Evolutionary conservation across 2,113 vertebrate genomes (phyloP).

Genomic region (Mirounga angustirostris): DNA sequence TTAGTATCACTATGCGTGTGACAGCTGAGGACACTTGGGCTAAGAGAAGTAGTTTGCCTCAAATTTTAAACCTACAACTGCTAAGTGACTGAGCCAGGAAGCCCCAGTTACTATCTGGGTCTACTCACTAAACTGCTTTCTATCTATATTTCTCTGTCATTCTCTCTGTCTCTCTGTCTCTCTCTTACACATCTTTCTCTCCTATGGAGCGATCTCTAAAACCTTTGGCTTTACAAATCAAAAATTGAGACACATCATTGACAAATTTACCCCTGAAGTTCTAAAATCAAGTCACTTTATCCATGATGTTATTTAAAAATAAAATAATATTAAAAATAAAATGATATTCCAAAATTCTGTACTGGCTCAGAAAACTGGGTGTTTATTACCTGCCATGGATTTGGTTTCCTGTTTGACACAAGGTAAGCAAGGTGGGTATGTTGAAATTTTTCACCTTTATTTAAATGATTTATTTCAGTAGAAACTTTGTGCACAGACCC

Average conservation of each 20-base stretch:
- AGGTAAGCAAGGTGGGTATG: not conserved
- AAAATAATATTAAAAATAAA: conserved; percentile 12
- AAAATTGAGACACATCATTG: not conserved
- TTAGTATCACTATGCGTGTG: not conserved
- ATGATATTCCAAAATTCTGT: not conserved
- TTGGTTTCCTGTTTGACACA: not conserved
- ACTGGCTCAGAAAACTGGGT: not conserved
- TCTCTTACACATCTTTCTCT: not conserved
- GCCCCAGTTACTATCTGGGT: not conserved
- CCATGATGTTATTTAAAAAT: not conserved
- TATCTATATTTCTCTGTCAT: not conserved
- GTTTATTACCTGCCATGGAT: not conserved
- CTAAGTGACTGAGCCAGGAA: conserved; percentile 26
- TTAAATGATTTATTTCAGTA: not conserved
- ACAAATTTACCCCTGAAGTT: not conserved
- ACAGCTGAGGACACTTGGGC: not conserved
- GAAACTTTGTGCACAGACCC: not conserved
- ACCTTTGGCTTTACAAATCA: not conserved
- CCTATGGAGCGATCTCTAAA: conserved; percentile 17
- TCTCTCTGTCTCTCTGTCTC: not conserved
- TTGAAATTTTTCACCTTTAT: not conserved
- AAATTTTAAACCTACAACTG: conserved; percentile 11
- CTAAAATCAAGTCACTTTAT: not conserved
- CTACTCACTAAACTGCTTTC: not conserved
- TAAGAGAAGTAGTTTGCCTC: not conserved